These are phyloP conservation scores for Chrysolina oricalcia DNA, from an alignment of 2,888 invertebrate species.

Conservation along the genomic window DNA sequence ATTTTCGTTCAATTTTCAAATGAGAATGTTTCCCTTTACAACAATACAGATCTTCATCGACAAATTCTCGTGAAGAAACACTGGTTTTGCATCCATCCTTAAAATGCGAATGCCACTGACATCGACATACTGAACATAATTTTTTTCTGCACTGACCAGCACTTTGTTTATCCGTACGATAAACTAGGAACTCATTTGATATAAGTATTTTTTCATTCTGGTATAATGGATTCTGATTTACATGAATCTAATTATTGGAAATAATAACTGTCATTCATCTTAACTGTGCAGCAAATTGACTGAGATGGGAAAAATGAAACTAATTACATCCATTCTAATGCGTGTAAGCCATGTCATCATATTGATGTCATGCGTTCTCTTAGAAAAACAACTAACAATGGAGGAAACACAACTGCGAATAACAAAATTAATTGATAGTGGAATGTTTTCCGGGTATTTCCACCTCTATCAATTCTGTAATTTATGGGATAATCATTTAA, in stretches of 20 bases:
- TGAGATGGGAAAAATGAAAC: conserved; percentile 34
- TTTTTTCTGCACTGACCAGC: neutral
- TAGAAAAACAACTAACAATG: conserved; percentile 32
- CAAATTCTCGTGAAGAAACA: no score
- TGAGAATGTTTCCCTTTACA: no score
- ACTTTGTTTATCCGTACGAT: conserved; percentile 20
- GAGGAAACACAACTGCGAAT: conserved; percentile 22
- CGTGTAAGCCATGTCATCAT: conserved; percentile 33
- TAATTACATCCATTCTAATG: conserved; percentile 34
- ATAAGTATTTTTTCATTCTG: conserved; percentile 31
- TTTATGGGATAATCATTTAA: neutral
- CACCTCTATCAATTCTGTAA: neutral
- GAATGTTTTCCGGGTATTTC: conserved; percentile 21
- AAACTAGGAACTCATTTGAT: conserved; percentile 26
- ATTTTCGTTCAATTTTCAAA: no score
- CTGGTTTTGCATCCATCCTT: neutral
- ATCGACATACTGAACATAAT: conserved; percentile 4
- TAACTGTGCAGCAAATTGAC: conserved; percentile 37
- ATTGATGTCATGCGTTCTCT: conserved; percentile 36
- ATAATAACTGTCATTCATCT: conserved; percentile 48
- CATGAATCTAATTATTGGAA: conserved; percentile 44
- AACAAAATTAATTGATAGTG: conserved; percentile 27
- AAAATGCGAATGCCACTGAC: neutral
- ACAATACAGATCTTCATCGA: no score
- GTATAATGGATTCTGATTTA: conserved; percentile 45